Base-by-base conservation (phyloP, 37 sponge, comb jelly and placozoan genomes). In the Tethya wilhelma region DNA sequence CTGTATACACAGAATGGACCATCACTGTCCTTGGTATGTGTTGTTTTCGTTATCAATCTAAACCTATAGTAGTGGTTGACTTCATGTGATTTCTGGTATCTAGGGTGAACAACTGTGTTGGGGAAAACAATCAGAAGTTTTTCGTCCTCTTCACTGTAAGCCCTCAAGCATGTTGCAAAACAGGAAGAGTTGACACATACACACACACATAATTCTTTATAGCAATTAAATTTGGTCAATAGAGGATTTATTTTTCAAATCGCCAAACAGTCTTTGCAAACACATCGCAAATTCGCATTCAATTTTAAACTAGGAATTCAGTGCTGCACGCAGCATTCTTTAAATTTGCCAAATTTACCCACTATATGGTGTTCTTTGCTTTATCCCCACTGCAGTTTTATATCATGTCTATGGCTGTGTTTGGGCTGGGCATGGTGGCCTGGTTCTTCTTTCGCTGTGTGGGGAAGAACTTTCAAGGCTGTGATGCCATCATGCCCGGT, bases 21-120 rank as follows among this genome's bases (percentile, higher is more conserved):
- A 98, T 30, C 99, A 98, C 93, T 98, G 99, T 42, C 99, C 99
- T 7, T 98, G 99, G 97, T 93, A 31, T 71, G 92, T 38, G 55
- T 9, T 38, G 39, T 29, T 38, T 44, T 49, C 14, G 53, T 49
- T 14, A 49, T 49, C 14, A 49, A 14, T 14, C 14, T 9, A 26
- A 60, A 60, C 22, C n/a, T n/a, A n/a, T n/a, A n/a, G n/a, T n/a
- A n/a, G n/a, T n/a, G n/a, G n/a, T n/a, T n/a, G n/a, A n/a, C n/a
- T n/a, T n/a, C 31, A 42, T 30, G 3, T n/a, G n/a, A 20, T 77
- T 39, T 57, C 22, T 77, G 56, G 20, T 25, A 39, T 30, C 28
- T 55, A 93, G 94, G 96, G 84, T 98, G 33, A 98, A 98, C 84
- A 98, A 98, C 69, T 98, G 99, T 84, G 99, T 98, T 17, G 99